Percentiles rank a stretch among this genome's conserved stretches.
Evolutionary conservation across 2,797 vertebrate species (phyloP).

Genomic region (Syndactyla subalaris): DNA sequence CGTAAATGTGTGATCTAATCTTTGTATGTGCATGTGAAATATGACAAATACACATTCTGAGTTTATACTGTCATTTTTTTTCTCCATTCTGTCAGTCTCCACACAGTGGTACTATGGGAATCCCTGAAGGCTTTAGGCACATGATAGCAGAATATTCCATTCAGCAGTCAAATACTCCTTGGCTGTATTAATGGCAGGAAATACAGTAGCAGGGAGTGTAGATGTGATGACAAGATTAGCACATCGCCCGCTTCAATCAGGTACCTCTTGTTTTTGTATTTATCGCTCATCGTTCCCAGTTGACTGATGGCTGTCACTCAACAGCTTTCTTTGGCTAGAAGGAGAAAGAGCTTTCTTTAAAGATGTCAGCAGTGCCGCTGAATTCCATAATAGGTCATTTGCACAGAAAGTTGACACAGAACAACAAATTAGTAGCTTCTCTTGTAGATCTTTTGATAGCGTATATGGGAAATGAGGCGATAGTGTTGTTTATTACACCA

Average conservation of each 20-base stretch:
- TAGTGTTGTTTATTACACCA: not conserved
- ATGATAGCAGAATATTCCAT: not conserved
- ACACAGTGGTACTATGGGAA: conserved; percentile 5
- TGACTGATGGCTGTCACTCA: conserved; percentile 51
- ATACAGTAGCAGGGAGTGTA: not conserved
- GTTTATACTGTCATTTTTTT: not conserved
- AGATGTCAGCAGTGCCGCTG: not conserved
- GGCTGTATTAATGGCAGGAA: not conserved
- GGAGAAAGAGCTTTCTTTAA: conserved; percentile 4
- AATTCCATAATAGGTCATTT: conserved; percentile 4
- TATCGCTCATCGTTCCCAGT: not conserved
- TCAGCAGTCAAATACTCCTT: not conserved
- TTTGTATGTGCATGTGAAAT: not conserved
- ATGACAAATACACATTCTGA: not conserved
- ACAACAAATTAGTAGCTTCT: not conserved
- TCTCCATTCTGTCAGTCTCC: conserved; percentile 1
- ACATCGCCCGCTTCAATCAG: conserved; percentile 3
- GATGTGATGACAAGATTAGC: conserved; percentile 9
- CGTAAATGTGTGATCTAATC: not conserved
- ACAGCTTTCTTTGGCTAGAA: not conserved
- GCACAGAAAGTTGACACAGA: not conserved
- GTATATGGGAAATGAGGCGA: not conserved
- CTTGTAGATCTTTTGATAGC: conserved; percentile 2
- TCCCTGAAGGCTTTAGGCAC: conserved; percentile 28
- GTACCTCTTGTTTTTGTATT: conserved; percentile 20